Evolutionary conservation across 2,113 vertebrate species (phyloP).

Genomic region (Ptilorrhoa leucosticta): DNA sequence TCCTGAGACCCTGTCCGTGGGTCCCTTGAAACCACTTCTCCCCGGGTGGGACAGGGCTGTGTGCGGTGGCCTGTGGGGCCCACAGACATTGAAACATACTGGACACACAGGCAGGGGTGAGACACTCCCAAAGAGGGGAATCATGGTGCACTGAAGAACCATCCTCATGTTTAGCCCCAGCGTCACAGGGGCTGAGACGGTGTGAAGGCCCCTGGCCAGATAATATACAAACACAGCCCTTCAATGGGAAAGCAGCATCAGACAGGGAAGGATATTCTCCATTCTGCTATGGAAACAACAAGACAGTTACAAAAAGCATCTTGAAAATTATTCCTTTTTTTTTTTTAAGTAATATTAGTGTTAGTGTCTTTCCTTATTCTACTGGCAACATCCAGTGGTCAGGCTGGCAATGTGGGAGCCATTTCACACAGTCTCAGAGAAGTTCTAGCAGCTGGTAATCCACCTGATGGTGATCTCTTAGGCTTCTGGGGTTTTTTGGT

Average conservation of each 20-base stretch:
- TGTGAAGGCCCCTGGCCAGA: neutral
- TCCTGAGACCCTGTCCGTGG: rapidly evolving
- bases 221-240: neutral
- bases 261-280: neutral
- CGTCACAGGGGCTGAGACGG: neutral
- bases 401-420: rapidly evolving
- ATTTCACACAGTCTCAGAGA: neutral
- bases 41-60: neutral
- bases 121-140: neutral
- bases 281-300: neutral
- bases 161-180: too few relatives aligned
- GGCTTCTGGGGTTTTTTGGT: neutral
- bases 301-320: neutral
- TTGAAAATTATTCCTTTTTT: rapidly evolving
- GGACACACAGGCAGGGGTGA: rapidly evolving
- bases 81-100: rapidly evolving
- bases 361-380: neutral
- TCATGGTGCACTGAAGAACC: neutral
- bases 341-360: neutral
- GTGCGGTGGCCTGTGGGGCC: rapidly evolving
- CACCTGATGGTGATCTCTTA: neutral
- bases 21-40: neutral
- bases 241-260: rapidly evolving
- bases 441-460: neutral
- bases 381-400: rapidly evolving